Conservation (phyloP, 2,113 vertebrate species). For the Atrichornis clamosus region DNA sequence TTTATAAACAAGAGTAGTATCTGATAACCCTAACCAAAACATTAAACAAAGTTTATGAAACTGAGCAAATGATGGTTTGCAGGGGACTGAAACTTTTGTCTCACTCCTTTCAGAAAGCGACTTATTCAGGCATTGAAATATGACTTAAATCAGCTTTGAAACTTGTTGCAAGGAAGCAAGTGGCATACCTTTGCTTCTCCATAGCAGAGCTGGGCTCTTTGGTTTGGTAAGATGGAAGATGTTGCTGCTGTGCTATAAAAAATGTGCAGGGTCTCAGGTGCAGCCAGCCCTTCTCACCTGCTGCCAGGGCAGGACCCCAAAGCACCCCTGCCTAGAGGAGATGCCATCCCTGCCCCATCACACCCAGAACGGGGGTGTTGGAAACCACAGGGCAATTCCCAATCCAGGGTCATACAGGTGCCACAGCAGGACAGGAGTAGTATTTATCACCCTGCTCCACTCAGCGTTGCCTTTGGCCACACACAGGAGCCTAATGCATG, state of each 20-base stretch:
- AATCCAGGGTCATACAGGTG: accelerated
- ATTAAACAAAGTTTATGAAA: background rate
- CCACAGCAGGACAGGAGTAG: background rate
- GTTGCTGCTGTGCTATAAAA: background rate
- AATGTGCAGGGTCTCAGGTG: accelerated
- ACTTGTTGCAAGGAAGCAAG: background rate
- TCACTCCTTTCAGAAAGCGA: accelerated
- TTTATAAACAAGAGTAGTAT: background rate
- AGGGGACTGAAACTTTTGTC: background rate
- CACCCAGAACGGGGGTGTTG: background rate
- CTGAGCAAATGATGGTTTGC: background rate
- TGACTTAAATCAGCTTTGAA: background rate
- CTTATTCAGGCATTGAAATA: background rate
- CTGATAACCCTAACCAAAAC: background rate
- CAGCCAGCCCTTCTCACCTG: background rate
- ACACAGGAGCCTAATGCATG: background rate
- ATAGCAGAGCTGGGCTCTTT: background rate
- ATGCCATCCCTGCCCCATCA: too few species aligned
- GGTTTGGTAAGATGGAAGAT: accelerated
- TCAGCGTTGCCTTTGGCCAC: background rate
- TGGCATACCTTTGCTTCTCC: accelerated
- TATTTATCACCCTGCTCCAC: background rate
- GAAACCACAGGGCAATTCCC: accelerated
- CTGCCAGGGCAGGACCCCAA: background rate
- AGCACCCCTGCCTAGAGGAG: accelerated